Base-by-base conservation (phyloP, 2,113 vertebrate species). In the Alexandromys fortis region DNA sequence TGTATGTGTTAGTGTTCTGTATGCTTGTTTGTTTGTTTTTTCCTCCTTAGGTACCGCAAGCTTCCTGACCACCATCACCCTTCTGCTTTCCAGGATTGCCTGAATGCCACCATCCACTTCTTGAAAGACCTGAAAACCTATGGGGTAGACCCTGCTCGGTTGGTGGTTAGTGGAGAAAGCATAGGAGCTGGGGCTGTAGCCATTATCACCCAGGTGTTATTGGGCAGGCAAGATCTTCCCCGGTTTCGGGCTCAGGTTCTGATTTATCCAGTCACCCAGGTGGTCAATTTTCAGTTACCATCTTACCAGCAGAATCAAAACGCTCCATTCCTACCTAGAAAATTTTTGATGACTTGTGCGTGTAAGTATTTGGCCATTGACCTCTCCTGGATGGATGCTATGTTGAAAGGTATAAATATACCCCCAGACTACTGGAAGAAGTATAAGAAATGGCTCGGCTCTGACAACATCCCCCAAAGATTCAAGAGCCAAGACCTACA, bases 241-340 rank as follows among this genome's bases (percentile, higher is more conserved):
- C 96, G 95, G 93, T 97, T 98, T 79, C 98, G 98, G 63, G 99
- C 99, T 89, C 99, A 99, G 96, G 94, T 99, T 83, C 96, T 99
- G 47, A 97, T 55, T 42, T 87, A 87, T 55, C 35, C 72, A 68
- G 0, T 11, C 0, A 0, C 38, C 6, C 61, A 92, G 82, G 6
- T 0, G 6, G 3, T 77, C 45, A 65, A 77, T 76, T 86, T 92
- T 4, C 58, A 67, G 45, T 52, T 86, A 35, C 72, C 83, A 55
- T 67, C 91, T 13, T 42, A 52, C n/a, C 83, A 42, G 4, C 72
- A 87, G n/a, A 42, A 93, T 63, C 47, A 52, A 45, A 55, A 93
- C 12, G 2, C 16, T 7, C 91, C 61, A 17, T 47, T 92, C 17
- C 35, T 78, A 11, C 4, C 6, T 30, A 22, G 35, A 28, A n/a